Evolutionary conservation across 2,113 vertebrate genomes (phyloP).

Genomic region (Sceloporus undulatus): DNA sequence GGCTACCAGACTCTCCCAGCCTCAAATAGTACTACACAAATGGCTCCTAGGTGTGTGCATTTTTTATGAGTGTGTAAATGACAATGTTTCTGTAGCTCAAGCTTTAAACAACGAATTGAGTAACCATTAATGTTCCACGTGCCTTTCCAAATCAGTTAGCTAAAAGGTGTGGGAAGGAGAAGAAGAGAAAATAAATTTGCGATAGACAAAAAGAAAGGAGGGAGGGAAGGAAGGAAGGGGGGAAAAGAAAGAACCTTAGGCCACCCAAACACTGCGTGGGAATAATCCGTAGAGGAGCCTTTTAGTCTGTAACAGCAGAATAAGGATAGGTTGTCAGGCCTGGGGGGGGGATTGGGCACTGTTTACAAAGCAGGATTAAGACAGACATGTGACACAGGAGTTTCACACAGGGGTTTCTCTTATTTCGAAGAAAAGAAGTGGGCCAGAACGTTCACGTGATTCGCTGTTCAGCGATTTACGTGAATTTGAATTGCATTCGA

Average conservation of each 20-base stretch:
- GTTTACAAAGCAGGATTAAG: neutral
- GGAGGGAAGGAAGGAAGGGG: neutral
- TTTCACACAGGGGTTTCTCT: too few relatives aligned
- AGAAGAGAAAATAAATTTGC: neutral
- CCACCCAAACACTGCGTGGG: neutral
- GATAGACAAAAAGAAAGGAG: too few relatives aligned
- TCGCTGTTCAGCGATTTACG: too few relatives aligned
- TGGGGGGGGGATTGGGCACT: neutral
- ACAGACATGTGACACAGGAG: neutral
- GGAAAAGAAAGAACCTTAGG: neutral
- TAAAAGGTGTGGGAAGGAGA: fast-evolving
- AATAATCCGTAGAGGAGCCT: neutral
- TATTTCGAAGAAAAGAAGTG: too few relatives aligned
- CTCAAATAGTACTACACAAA: too few relatives aligned
- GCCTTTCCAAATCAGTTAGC: neutral
- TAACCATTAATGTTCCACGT: neutral
- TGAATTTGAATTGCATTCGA: too few relatives aligned
- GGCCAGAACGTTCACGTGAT: too few relatives aligned
- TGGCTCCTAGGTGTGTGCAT: too few relatives aligned
- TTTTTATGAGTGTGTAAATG: neutral
- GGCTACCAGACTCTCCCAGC: too few relatives aligned
- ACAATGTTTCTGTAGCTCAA: neutral
- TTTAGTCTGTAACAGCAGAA: conserved; percentile 8
- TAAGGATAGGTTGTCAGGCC: neutral
- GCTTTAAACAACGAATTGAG: neutral